Conservation (phyloP, 2,113 vertebrate species). For the Typhlomys cinereus region DNA sequence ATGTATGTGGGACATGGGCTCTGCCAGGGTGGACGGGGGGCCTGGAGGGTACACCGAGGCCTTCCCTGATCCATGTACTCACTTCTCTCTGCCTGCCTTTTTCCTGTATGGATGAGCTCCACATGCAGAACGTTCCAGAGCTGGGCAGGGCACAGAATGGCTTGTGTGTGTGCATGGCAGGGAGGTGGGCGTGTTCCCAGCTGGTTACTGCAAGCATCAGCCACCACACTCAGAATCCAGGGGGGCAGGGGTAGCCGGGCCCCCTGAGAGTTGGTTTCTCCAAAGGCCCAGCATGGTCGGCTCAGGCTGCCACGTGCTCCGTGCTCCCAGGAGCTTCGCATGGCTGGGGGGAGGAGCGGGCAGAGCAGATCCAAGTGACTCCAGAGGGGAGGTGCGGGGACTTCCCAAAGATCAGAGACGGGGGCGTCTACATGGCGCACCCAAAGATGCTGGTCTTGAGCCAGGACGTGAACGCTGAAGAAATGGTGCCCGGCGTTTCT, state of each 20-base stretch:
- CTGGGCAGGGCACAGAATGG: not conserved
- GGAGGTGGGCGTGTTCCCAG: rapidly evolving
- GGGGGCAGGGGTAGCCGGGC: rapidly evolving
- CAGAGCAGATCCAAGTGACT: rapidly evolving
- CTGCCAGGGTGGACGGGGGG: too few relatives aligned
- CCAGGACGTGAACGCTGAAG: too few relatives aligned
- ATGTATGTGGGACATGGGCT: not conserved
- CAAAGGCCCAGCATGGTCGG: not conserved
- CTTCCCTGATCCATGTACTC: not conserved
- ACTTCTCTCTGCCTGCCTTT: not conserved
- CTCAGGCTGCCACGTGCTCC: not conserved
- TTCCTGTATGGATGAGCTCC: not conserved
- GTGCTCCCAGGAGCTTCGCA: not conserved
- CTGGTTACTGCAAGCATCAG: not conserved
- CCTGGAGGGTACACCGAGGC: not conserved
- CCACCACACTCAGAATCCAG: not conserved
- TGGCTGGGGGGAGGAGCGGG: not conserved
- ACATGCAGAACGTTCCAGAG: not conserved
- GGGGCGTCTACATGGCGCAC: rapidly evolving
- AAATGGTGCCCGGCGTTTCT: too few relatives aligned
- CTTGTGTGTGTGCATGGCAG: not conserved
- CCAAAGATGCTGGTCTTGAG: rapidly evolving
- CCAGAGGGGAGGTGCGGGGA: rapidly evolving
- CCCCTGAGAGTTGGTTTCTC: rapidly evolving
- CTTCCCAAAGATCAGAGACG: not conserved